A percentile compares a stretch with the other conserved stretches of the same genome.
Evolutionary conservation across 2,797 vertebrate genomes (phyloP).

Genomic region (Sebastes jordani): DNA sequence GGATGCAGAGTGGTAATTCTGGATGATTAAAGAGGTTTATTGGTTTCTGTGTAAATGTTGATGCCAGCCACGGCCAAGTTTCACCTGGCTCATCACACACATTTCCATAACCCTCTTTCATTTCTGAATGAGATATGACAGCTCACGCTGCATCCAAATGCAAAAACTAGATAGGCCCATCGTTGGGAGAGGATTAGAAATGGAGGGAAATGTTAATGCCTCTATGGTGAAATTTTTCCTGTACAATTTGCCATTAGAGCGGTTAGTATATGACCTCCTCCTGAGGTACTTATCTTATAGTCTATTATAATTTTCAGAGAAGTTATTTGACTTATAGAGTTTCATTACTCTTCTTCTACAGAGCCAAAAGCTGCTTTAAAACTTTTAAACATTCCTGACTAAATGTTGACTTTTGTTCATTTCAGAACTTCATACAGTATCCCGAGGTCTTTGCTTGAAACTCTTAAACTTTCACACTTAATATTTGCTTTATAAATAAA

Average conservation of each 20-base stretch:
- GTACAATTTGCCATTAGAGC: constrained; percentile 11
- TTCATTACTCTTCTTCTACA: background rate
- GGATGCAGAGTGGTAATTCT: constrained; percentile 64
- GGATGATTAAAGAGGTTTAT: constrained; percentile 74
- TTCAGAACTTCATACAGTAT: background rate
- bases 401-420: background rate
- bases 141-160: constrained; percentile 53
- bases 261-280: background rate
- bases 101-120: constrained; percentile 65
- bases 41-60: constrained; percentile 71
- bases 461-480: background rate
- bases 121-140: constrained; percentile 65
- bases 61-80: constrained; percentile 59
- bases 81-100: constrained; percentile 65
- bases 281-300: background rate
- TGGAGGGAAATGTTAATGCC: constrained; percentile 34
- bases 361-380: background rate
- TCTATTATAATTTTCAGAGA: background rate
- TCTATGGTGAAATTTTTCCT: constrained; percentile 6
- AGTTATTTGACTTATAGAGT: background rate
- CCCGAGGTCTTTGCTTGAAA: background rate
- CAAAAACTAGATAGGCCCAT: constrained; percentile 37
- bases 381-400: background rate
- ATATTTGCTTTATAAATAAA: background rate
- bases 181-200: constrained; percentile 44